These are phyloP conservation scores for Panurus biarmicus DNA, from an alignment of 2,113 vertebrate species.

Conservation along the genomic window DNA sequence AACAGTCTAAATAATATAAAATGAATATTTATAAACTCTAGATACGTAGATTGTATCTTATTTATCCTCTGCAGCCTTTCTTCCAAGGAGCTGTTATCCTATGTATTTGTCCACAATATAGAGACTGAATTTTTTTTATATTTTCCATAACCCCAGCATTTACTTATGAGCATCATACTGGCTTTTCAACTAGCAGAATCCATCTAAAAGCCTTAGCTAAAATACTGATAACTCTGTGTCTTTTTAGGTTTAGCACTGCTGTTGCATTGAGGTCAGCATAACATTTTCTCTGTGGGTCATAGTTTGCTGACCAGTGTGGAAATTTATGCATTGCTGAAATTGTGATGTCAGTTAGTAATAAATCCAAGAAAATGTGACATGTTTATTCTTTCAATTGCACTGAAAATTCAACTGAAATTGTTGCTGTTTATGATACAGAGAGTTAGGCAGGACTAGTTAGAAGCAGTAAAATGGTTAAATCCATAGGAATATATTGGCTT, in stretches of 20 bases:
- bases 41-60: background rate
- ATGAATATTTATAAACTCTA: background rate
- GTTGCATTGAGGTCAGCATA: conserved; percentile 25
- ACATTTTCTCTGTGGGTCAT: background rate
- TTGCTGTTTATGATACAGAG: background rate
- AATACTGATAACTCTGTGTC: background rate
- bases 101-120: background rate
- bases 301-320: background rate
- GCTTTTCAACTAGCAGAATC: background rate
- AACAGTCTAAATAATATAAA: background rate
- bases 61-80: background rate
- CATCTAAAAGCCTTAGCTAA: background rate
- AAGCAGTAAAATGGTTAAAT: background rate
- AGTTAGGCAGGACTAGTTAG: background rate
- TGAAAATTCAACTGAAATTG: background rate
- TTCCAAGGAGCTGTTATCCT: background rate
- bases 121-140: background rate
- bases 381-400: background rate
- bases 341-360: conserved; percentile 16
- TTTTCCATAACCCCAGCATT: background rate
- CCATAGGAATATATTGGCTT: background rate
- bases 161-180: background rate
- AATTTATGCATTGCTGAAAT: conserved; percentile 39
- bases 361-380: background rate
- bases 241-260: background rate